Evolutionary conservation across 2,113 vertebrate genomes (phyloP).

Genomic region (Psilopsiagon aymara): DNA sequence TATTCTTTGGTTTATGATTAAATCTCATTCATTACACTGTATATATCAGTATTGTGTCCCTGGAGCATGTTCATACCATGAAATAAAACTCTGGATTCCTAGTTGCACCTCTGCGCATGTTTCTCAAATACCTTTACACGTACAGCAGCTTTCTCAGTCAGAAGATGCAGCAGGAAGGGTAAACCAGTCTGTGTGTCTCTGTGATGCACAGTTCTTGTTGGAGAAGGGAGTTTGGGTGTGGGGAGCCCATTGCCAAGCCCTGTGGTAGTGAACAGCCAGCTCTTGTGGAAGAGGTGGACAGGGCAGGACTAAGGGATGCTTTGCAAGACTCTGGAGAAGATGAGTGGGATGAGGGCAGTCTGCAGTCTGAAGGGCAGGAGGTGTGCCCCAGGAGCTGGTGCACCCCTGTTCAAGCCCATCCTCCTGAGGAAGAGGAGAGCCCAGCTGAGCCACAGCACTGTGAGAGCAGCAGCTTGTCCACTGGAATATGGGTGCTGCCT

Average conservation of each 20-base stretch:
- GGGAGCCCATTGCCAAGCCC: background rate
- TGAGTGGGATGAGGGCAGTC: accelerated
- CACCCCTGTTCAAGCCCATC: too few species aligned
- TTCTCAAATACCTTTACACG: background rate
- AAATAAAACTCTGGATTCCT: constrained; percentile 73
- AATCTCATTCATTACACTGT: constrained; percentile 64
- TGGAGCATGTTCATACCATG: constrained; percentile 69
- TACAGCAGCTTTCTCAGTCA: background rate
- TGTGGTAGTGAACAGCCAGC: background rate
- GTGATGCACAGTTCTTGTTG: accelerated
- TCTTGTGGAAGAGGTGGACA: background rate
- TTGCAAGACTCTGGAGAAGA: background rate
- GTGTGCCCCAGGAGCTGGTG: background rate
- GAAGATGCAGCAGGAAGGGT: background rate
- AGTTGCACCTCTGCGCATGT: background rate
- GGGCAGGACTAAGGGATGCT: background rate
- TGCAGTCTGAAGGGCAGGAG: accelerated
- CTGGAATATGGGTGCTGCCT: accelerated
- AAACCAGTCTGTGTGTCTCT: accelerated
- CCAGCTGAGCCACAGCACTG: background rate
- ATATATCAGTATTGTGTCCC: constrained; percentile 63
- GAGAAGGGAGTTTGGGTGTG: accelerated
- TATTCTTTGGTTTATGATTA: constrained; percentile 44
- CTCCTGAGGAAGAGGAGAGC: background rate
- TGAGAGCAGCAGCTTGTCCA: background rate